These are phyloP conservation scores for Scelioninae gen. 1 DNA, from an alignment of 2,888 invertebrate species.

Conservation along the genomic window DNA sequence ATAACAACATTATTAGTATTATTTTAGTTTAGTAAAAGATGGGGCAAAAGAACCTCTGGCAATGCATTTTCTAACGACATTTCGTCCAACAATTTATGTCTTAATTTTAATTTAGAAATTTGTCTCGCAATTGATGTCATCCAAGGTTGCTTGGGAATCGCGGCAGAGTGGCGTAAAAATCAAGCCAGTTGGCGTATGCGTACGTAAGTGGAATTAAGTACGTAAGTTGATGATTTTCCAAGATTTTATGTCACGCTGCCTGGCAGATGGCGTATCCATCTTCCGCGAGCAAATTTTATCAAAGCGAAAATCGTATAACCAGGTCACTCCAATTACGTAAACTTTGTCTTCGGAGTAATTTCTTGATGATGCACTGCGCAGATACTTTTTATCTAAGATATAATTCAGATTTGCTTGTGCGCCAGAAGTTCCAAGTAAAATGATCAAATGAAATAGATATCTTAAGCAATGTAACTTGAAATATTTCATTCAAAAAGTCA, in stretches of 20 bases:
- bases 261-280: slow-evolving; percentile 43
- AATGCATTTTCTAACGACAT: neutral
- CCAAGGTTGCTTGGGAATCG: slow-evolving; percentile 33
- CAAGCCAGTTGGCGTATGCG: slow-evolving; percentile 47
- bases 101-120: slow-evolving; percentile 38
- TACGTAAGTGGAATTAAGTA: slow-evolving; percentile 60
- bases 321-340: slow-evolving; percentile 50
- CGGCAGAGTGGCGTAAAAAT: slow-evolving; percentile 33
- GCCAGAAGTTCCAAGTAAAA: neutral
- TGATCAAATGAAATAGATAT: neutral
- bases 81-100: neutral
- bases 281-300: slow-evolving; percentile 58
- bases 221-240: slow-evolving; percentile 57
- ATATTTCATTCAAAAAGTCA: no score
- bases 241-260: slow-evolving; percentile 48
- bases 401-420: slow-evolving; percentile 7
- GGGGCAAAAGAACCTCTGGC: neutral
- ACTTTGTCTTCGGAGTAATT: slow-evolving; percentile 45
- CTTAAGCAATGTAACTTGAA: no score
- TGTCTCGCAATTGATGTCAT: slow-evolving; percentile 40
- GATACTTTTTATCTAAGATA: slow-evolving; percentile 16
- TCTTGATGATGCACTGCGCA: slow-evolving; percentile 13
- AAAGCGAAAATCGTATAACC: slow-evolving; percentile 57
- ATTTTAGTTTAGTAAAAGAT: no score
- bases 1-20: neutral